phyloP scores from a whole-genome alignment of 2,113 vertebrate species.

The Murina feae region DNA sequence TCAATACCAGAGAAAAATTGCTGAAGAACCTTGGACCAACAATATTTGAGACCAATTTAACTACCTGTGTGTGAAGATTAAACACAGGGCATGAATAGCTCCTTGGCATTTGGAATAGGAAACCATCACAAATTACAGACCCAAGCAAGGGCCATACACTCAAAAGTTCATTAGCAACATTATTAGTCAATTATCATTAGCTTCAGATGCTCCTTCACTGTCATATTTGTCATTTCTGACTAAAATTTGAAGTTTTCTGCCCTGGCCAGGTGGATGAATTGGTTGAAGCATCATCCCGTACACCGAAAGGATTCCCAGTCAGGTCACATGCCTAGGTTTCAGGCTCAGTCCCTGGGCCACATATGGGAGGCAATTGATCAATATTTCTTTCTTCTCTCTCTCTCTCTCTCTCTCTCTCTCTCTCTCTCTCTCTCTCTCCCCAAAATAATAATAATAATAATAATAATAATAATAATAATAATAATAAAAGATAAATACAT shows the following conservation, averaged over 20 bases:
- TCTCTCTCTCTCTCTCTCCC: too few species aligned
- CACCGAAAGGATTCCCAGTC: background rate
- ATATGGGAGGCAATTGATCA: background rate
- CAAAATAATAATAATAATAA: too few species aligned
- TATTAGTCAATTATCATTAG: conserved; percentile 1
- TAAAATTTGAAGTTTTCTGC: background rate
- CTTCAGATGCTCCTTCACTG: background rate
- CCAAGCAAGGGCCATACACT: background rate
- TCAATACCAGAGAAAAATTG: background rate
- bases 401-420: too few species aligned
- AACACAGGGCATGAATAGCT: background rate
- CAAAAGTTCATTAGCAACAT: background rate
- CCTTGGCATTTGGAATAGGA: conserved; percentile 1
- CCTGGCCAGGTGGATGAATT: background rate
- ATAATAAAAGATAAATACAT: too few species aligned
- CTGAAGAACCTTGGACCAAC: background rate
- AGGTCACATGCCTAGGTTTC: background rate
- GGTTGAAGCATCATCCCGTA: background rate
- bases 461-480: too few species aligned
- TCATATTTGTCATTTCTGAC: background rate
- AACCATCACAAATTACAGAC: background rate
- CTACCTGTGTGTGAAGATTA: background rate
- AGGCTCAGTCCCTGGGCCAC: background rate
- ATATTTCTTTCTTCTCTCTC: background rate
- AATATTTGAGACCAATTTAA: background rate